Evolutionary conservation across 2,113 vertebrate genomes (phyloP).

Genomic region (Callionymus lyra): DNA sequence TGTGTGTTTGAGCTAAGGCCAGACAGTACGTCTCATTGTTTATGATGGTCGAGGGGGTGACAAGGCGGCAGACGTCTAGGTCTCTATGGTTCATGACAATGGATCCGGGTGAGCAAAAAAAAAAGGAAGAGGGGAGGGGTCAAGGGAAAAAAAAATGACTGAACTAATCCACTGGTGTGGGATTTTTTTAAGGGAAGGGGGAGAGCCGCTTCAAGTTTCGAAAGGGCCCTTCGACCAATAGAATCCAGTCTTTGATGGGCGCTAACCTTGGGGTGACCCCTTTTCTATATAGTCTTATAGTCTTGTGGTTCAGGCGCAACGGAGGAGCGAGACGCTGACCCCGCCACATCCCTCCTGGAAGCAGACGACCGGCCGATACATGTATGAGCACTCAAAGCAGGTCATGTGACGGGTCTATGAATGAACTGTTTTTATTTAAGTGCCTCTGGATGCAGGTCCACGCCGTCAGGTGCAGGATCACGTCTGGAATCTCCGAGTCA

Average conservation of each 20-base stretch:
- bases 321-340: constrained; percentile 25
- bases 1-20: constrained; percentile 14
- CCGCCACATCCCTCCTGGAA: constrained; percentile 16
- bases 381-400: constrained; percentile 12
- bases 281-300: too few relatives aligned
- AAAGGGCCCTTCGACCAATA: constrained; percentile 53
- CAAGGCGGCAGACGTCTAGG: constrained; percentile 50
- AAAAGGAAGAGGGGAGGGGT: constrained; percentile 5
- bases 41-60: constrained; percentile 9
- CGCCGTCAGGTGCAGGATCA: constrained; percentile 23
- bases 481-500: too few relatives aligned
- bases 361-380: constrained; percentile 20
- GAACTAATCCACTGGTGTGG: constrained; percentile 16
- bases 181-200: constrained; percentile 40
- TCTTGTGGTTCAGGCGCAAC: constrained; percentile 58
- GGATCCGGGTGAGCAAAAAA: constrained; percentile 33
- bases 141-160: too few relatives aligned
- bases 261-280: constrained; percentile 69
- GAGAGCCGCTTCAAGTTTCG: constrained; percentile 46
- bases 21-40: neutral
- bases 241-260: constrained; percentile 51
- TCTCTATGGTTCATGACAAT: constrained; percentile 58
- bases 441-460: constrained; percentile 25
- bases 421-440: constrained; percentile 54
- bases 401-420: constrained; percentile 55